These are phyloP conservation scores for Nothocercus nigrocapillus DNA, from an alignment of 2,113 vertebrate genomes.

Conservation along the genomic window DNA sequence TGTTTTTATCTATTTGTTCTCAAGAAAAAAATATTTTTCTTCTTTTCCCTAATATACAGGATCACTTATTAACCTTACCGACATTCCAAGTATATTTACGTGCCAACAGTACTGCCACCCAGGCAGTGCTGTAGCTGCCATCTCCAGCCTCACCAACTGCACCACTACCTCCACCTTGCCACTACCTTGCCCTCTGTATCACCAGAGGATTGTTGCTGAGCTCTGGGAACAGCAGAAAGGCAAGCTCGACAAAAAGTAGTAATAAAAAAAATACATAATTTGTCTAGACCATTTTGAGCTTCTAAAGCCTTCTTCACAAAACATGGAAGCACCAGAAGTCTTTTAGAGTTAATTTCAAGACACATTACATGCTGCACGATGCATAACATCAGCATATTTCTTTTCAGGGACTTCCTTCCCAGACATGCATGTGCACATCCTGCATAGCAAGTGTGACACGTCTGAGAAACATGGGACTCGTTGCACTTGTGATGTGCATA, in stretches of 20 bases:
- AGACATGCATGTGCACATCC: background rate
- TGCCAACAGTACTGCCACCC: background rate
- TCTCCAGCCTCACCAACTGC: rapidly evolving
- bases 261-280: background rate
- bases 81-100: background rate
- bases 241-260: background rate
- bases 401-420: background rate
- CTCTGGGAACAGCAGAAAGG: background rate
- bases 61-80: background rate
- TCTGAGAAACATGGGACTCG: background rate
- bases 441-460: background rate
- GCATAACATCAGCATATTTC: background rate
- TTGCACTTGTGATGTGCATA: background rate
- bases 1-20: background rate
- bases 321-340: rapidly evolving
- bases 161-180: background rate
- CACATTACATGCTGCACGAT: background rate
- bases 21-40: background rate
- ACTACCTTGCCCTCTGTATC: rapidly evolving
- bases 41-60: background rate
- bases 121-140: background rate
- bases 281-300: background rate
- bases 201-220: background rate
- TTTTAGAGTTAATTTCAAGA: background rate
- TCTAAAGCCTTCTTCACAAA: rapidly evolving